Evolutionary conservation across 2,113 vertebrate species (phyloP).

Genomic region (Butastur rufipennis): DNA sequence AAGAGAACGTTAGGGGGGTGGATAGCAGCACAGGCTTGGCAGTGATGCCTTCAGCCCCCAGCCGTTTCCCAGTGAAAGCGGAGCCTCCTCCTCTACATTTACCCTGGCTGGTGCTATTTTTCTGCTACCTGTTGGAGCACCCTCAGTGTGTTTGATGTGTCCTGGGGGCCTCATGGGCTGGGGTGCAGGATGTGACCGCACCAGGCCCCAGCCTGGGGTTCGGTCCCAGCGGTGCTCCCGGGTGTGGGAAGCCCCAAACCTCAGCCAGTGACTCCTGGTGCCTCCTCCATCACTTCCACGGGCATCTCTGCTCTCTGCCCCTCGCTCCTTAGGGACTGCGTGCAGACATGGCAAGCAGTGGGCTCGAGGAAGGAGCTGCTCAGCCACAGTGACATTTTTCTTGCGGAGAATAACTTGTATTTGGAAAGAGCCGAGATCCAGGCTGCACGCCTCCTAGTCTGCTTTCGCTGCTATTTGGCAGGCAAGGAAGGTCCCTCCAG

Average conservation of each 20-base stretch:
- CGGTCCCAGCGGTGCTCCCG: rapidly evolving
- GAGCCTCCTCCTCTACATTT: rapidly evolving
- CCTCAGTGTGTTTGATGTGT: rapidly evolving
- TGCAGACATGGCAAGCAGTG: rapidly evolving
- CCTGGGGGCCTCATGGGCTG: rapidly evolving
- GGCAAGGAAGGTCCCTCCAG: neutral
- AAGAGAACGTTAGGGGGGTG: neutral
- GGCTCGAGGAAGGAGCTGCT: neutral
- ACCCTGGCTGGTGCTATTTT: too few species aligned
- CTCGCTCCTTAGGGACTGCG: rapidly evolving
- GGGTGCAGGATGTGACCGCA: neutral
- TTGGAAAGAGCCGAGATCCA: neutral
- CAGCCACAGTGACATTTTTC: neutral
- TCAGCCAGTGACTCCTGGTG: neutral
- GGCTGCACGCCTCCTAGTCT: neutral
- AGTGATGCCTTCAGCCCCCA: neutral
- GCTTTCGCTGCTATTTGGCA: neutral
- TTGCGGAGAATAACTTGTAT: neutral
- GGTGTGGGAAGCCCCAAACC: neutral
- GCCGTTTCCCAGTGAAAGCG: rapidly evolving
- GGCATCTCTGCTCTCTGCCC: neutral
- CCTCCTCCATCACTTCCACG: neutral
- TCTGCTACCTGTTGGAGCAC: neutral
- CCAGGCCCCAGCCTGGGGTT: neutral
- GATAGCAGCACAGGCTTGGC: neutral